These are phyloP conservation scores for Sorex maritimensis DNA, from an alignment of 2,797 vertebrate genomes.

Conservation along the genomic window DNA sequence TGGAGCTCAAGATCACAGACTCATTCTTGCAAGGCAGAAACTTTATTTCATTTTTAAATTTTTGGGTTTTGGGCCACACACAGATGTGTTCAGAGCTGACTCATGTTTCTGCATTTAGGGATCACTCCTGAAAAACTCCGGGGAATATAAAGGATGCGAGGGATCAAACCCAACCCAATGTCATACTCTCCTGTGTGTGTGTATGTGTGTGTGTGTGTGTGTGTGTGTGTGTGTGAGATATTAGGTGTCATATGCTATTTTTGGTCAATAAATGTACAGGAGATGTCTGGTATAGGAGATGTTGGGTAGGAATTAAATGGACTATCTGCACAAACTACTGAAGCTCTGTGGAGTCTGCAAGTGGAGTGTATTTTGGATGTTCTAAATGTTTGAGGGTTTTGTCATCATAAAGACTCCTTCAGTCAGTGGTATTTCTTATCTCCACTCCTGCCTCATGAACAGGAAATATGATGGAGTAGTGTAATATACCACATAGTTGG, in stretches of 20 bases:
- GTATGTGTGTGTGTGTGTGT: too few species aligned
- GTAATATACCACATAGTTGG: conserved; percentile 18
- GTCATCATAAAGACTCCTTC: conserved; percentile 50
- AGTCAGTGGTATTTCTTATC: conserved; percentile 66
- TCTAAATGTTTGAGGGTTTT: conserved; percentile 68
- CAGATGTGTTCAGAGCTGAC: too few species aligned
- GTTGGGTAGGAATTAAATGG: not conserved
- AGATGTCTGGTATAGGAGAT: conserved; percentile 30
- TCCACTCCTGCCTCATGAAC: conserved; percentile 56
- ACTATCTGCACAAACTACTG: conserved; percentile 41
- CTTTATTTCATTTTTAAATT: too few species aligned
- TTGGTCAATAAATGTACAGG: conserved; percentile 53
- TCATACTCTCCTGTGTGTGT: not conserved
- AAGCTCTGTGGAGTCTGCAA: conserved; percentile 55
- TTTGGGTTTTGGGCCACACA: too few species aligned
- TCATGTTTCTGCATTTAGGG: too few species aligned
- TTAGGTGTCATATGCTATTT: conserved; percentile 13
- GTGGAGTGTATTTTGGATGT: conserved; percentile 69
- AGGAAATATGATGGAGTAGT: conserved; percentile 19
- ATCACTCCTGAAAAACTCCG: too few species aligned
- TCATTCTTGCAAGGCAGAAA: too few species aligned
- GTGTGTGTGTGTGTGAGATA: not conserved
- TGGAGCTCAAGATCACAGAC: too few species aligned
- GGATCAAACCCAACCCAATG: too few species aligned
- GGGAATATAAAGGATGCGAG: too few species aligned